phyloP scores from a whole-genome alignment of 2,888 invertebrate species.

The Metalampra italica region DNA sequence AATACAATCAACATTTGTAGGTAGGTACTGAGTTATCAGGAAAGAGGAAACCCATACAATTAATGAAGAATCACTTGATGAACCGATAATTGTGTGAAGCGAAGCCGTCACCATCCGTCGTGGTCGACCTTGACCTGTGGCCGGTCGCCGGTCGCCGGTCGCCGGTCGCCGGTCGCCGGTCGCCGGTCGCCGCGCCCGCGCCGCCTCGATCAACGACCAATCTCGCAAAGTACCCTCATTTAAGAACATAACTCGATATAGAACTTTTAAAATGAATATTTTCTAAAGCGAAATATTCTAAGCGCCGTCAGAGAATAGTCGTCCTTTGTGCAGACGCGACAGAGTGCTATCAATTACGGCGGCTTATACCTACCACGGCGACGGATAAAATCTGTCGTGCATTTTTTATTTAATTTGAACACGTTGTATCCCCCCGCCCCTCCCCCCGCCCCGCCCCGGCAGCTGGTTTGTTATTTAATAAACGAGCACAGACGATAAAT shows the following conservation, averaged over 20 bases:
- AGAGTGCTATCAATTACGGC: constrained; percentile 10
- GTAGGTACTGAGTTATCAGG: no score
- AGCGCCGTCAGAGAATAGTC: not conserved
- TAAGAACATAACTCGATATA: constrained; percentile 4
- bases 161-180: no score
- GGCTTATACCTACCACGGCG: constrained; percentile 1
- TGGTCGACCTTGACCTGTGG: no score
- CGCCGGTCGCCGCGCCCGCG: not conserved
- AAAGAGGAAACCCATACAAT: no score
- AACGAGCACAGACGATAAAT: constrained; percentile 10
- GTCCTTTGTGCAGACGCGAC: constrained; percentile 2
- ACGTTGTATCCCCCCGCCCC: constrained; percentile 6
- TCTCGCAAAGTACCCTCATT: constrained; percentile 7
- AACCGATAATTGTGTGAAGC: no score
- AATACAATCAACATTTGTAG: no score
- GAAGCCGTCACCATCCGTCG: no score
- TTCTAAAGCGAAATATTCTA: not conserved
- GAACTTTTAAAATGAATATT: constrained; percentile 2
- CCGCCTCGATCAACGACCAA: constrained; percentile 6
- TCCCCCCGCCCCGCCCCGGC: not conserved
- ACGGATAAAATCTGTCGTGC: constrained; percentile 6
- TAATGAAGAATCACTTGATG: no score
- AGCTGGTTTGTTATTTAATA: constrained; percentile 12
- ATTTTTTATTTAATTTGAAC: constrained; percentile 10
- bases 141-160: no score